phyloP scores from a whole-genome alignment of 2,888 invertebrate genomes.

The Oxytorus armatus region DNA sequence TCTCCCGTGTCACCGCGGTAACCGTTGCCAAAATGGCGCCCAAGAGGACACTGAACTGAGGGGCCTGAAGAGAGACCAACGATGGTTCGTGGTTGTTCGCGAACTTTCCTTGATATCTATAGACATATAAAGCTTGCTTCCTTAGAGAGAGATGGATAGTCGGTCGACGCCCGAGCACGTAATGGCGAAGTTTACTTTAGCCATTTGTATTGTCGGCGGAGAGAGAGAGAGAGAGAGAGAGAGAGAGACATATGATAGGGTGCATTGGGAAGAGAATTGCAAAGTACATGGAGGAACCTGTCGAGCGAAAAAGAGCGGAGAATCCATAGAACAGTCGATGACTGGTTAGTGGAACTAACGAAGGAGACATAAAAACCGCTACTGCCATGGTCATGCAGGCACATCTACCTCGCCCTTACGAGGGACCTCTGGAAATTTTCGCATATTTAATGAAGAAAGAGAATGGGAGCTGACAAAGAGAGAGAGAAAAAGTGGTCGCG shows the following conservation, averaged over 20 bases:
- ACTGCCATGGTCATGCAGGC: constrained; percentile 4
- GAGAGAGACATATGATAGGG: too few species aligned
- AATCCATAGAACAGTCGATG: constrained; percentile 37
- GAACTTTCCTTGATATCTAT: constrained; percentile 57
- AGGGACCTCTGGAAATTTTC: constrained; percentile 35
- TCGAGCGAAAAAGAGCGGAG: constrained; percentile 25
- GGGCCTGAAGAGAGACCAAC: constrained; percentile 37
- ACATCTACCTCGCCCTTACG: background rate
- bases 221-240: constrained; percentile 66
- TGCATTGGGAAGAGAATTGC: constrained; percentile 37
- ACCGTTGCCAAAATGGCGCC: constrained; percentile 65
- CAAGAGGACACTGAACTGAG: constrained; percentile 57
- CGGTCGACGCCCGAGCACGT: constrained; percentile 68
- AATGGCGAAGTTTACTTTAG: constrained; percentile 84
- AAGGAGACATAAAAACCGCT: constrained; percentile 27
- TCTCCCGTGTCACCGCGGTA: constrained; percentile 64
- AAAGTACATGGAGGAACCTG: constrained; percentile 51
- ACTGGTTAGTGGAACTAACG: constrained; percentile 31
- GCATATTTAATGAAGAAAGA: constrained; percentile 66
- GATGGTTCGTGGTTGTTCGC: constrained; percentile 67
- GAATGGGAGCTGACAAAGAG: constrained; percentile 44
- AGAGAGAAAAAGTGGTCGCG: constrained; percentile 43
- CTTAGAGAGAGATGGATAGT: constrained; percentile 26
- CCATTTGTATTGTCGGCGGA: constrained; percentile 80
- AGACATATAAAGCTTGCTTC: constrained; percentile 24